Conservation (phyloP, 2,888 invertebrate species). For the Hyalella azteca region DNA sequence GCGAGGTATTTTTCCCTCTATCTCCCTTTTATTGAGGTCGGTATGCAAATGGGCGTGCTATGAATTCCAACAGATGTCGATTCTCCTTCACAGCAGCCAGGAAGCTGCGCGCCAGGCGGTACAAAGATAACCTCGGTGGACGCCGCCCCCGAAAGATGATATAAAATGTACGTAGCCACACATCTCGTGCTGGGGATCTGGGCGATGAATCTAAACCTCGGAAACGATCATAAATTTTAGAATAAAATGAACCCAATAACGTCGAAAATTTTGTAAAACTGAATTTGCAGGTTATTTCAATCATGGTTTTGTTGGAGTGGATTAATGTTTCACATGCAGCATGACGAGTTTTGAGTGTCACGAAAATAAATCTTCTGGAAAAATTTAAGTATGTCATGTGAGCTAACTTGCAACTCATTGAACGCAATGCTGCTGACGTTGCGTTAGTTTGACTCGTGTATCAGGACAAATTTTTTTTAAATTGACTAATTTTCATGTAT, state of each 20-base stretch:
- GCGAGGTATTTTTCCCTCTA: not conserved
- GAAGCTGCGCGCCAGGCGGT: not conserved
- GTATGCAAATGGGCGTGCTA: constrained; percentile 15
- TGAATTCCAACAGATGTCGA: constrained; percentile 27
- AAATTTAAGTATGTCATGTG: too few relatives aligned
- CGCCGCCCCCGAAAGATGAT: not conserved
- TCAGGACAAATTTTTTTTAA: too few relatives aligned
- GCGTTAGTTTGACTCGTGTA: too few relatives aligned
- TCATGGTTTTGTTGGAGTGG: too few relatives aligned
- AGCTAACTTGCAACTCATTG: too few relatives aligned
- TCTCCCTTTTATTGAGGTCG: constrained; percentile 37
- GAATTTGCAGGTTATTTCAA: not conserved
- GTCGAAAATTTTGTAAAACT: not conserved
- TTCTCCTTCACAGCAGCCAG: not conserved
- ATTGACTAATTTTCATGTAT: too few relatives aligned
- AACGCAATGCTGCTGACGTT: too few relatives aligned
- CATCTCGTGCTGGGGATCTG: not conserved
- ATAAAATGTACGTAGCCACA: not conserved
- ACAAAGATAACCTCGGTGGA: not conserved
- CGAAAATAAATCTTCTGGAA: too few relatives aligned
- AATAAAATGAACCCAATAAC: not conserved
- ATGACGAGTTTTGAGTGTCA: too few relatives aligned
- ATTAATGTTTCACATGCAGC: too few relatives aligned
- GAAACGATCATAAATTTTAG: not conserved
- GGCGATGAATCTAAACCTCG: not conserved